These are phyloP conservation scores for Eurosta solidaginis DNA, from an alignment of 1,140 invertebrate species.

Conservation along the genomic window DNA sequence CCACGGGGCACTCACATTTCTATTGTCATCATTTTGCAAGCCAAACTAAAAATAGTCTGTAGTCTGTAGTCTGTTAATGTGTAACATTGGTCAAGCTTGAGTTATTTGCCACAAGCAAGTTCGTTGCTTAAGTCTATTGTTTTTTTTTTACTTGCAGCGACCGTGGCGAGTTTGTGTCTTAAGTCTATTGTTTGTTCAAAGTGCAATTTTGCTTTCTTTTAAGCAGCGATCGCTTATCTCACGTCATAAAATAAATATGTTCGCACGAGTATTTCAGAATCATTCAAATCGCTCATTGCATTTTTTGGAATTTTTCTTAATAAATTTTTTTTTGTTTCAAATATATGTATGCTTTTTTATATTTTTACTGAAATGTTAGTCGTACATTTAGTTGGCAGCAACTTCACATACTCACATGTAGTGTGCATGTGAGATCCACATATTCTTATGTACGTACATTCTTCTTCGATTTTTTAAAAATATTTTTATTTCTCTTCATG, in stretches of 20 bases:
- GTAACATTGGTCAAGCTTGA: slow-evolving; percentile 38
- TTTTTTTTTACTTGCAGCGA: slow-evolving; percentile 8
- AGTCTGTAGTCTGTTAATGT: slow-evolving; percentile 4
- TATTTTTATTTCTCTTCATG: not conserved
- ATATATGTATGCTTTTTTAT: no score
- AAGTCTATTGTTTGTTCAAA: slow-evolving; percentile 45
- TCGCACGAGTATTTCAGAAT: no score
- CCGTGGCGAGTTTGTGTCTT: slow-evolving; percentile 30
- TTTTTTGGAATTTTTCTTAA: no score
- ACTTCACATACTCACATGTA: not conserved
- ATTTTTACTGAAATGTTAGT: no score
- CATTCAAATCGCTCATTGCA: no score
- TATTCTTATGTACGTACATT: no score
- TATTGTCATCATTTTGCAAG: not conserved
- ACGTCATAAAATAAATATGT: no score
- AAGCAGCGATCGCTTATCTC: not conserved
- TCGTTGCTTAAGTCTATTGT: slow-evolving; percentile 46
- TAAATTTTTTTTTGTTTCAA: no score
- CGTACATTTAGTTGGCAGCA: no score
- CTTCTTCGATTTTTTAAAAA: not conserved
- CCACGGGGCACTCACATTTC: not conserved
- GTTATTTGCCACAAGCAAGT: not conserved
- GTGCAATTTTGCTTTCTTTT: not conserved
- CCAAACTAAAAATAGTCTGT: slow-evolving; percentile 30
- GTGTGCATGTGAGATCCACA: no score